Base-by-base conservation (phyloP, 2,888 invertebrate genomes). In the Limenitis camilla region DNA sequence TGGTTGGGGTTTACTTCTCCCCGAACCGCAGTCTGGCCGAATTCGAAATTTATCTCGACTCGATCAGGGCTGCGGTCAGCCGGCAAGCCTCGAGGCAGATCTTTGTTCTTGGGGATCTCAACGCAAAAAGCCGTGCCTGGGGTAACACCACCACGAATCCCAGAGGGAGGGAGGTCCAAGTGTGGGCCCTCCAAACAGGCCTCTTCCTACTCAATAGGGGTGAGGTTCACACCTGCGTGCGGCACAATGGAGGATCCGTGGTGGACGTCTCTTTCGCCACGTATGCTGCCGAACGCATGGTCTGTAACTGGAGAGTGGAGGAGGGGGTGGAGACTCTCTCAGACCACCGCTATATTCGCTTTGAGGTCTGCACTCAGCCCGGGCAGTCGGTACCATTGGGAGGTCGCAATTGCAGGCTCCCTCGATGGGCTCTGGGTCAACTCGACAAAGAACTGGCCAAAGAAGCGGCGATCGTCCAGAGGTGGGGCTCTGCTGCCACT, bases 241-340 rank as follows among this genome's bases (percentile, higher is more conserved):
- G 33, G 7, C 33, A 31, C 6, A 10, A 43, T 5, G 33, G 43
- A 11, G 27, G 43, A 19, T 33, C 33, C 33, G 19, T 43, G 27
- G 43, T 43, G 33, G 39, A 49, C 43, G 11, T 43, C 10, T 11
- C 47, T 6, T 32, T 48, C 9, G 48, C 48, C 40, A 48, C 30
- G 6, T 40, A 39, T 9, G 19, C 19, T 19, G 19, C 19, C 19
- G 19, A 19, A 3, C 19, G 19, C 19, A 19, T 19, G 19, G 47
- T 49, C 10, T 32, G n/a, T 8, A 31, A 49, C 40, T 49, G 49
- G 49, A 31, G 49, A n/a, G 41, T 49, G 33, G 27, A 32, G 40
- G 33, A 40, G 8, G 27, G 19, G 19, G 33, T 28, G 32, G 48
- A 48, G 33, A 48, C 48, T 6, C 40, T 48, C 9, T 48, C 48